Percentiles rank a stretch among this genome's conserved stretches.
Evolutionary conservation across 2,113 vertebrate species (phyloP).

Genomic region (Bolborhynchus lineola): DNA sequence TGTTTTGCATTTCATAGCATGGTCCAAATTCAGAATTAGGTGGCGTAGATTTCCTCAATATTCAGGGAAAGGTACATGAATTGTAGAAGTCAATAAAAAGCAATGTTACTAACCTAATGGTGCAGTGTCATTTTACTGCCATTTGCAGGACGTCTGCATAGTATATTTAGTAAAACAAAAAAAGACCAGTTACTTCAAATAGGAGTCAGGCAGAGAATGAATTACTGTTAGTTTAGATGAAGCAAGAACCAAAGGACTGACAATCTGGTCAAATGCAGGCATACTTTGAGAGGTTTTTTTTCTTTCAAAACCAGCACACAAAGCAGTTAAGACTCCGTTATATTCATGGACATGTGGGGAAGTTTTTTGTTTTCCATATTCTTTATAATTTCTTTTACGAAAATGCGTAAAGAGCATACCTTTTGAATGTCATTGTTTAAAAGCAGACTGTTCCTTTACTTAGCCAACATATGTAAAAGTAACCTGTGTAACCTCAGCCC

Average conservation of each 20-base stretch:
- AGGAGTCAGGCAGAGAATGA: background rate
- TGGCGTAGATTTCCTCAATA: background rate
- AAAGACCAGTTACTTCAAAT: background rate
- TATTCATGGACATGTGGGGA: background rate
- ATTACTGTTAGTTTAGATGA: background rate
- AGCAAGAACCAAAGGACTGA: background rate
- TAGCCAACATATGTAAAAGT: background rate
- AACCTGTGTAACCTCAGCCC: conserved; percentile 7
- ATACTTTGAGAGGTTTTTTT: background rate
- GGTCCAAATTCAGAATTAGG: background rate
- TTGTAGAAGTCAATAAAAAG: background rate
- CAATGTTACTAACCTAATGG: background rate
- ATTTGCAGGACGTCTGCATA: background rate
- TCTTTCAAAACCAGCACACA: background rate
- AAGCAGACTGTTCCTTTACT: background rate
- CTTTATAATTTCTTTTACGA: background rate
- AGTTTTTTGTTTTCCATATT: background rate
- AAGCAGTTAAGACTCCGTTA: background rate
- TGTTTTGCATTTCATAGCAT: background rate
- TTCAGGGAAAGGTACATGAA: background rate
- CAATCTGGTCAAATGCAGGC: background rate
- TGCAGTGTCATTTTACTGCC: background rate
- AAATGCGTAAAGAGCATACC: background rate
- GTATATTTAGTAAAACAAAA: background rate
- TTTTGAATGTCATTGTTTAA: background rate